Conservation (phyloP, 2,113 vertebrate genomes). For the Rana temporaria region DNA sequence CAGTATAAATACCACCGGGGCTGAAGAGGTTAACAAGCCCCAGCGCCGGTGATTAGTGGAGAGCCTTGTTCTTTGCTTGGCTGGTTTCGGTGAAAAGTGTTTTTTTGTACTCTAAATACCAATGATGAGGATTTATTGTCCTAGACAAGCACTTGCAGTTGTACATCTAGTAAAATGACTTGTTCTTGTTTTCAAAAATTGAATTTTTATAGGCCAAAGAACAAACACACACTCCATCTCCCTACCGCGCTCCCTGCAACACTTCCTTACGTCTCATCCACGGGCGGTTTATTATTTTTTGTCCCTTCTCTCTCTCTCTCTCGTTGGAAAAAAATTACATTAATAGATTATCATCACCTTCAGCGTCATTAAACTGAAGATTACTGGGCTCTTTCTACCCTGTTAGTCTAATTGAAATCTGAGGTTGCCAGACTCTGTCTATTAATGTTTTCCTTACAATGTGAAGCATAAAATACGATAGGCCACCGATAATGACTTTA, state of each 20-base stretch:
- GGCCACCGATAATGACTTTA: constrained; percentile 51
- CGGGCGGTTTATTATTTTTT: constrained; percentile 36
- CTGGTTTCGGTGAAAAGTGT: constrained; percentile 11
- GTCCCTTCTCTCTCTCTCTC: constrained; percentile 6
- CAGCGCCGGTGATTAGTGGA: constrained; percentile 6
- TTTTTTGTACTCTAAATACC: constrained; percentile 41
- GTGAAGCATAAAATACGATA: constrained; percentile 47
- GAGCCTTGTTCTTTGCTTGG: constrained; percentile 21
- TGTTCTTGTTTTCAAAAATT: constrained; percentile 52
- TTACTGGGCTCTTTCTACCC: constrained; percentile 58
- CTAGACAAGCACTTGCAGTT: constrained; percentile 38
- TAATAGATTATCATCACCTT: constrained; percentile 59
- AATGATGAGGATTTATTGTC: constrained; percentile 46
- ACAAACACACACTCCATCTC: constrained; percentile 48
- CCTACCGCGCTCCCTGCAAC: constrained; percentile 17
- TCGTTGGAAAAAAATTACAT: constrained; percentile 50
- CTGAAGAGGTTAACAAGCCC: constrained; percentile 35
- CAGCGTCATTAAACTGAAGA: constrained; percentile 56
- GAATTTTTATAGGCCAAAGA: constrained; percentile 51
- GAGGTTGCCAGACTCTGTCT: constrained; percentile 57
- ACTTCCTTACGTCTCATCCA: constrained; percentile 35
- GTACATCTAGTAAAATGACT: constrained; percentile 47
- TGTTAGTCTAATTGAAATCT: constrained; percentile 59
- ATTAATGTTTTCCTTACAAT: constrained; percentile 56
- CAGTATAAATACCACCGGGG: neutral